Evolutionary conservation across 2,113 vertebrate genomes (phyloP), one percentile per base, ranked within the genome.

Genomic region (Epinephelus lanceolatus): DNA sequence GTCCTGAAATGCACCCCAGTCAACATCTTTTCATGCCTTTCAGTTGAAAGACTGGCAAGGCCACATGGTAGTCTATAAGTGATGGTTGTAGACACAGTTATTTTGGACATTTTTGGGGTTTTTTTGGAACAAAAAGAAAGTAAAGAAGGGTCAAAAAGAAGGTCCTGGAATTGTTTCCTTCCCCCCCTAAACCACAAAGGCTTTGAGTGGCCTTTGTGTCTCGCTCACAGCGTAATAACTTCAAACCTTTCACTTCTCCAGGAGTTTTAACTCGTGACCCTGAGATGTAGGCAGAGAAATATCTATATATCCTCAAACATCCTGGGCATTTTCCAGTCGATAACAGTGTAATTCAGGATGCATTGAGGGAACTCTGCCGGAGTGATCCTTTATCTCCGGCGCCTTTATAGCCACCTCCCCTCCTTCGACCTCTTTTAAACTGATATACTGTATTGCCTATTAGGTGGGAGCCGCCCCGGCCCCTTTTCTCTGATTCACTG

Each of bases 381-480:
- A 69, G 68, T 37, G 56, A 82, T 89, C 82, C 75, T 84, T 89
- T 82, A 87, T 89, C 85, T 78, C 33, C 6, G 57, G 49, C 14
- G 65, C 75, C 76, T 69, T 84, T 42, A 84, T 75, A 77, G 79
- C 70, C 6, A 33, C 77, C 80, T 77, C 53, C 81, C 71, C 73
- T 72, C 84, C 63, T 83, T 7, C 37, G 42, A 71, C 86, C 91
- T 83, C 78, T 76, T 86, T 56, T 87, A 86, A 86, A 84, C 89
- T 86, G 86, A 88, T 85, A 77, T 88, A 88, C 84, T 80, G 84
- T 82, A 75, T 78, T 82, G 52, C 71, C 84, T 80, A 74, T 88
- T 81, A 82, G 82, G 62, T 3, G 61, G 30, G 55, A 83, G 83
- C 66, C 51, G 40, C 62, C 77, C 60, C 8, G 57, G 71, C 76